Percentiles rank a stretch among this genome's conserved stretches.
Evolutionary conservation across 2,113 vertebrate species (phyloP).

Genomic region (Indicator maculatus): DNA sequence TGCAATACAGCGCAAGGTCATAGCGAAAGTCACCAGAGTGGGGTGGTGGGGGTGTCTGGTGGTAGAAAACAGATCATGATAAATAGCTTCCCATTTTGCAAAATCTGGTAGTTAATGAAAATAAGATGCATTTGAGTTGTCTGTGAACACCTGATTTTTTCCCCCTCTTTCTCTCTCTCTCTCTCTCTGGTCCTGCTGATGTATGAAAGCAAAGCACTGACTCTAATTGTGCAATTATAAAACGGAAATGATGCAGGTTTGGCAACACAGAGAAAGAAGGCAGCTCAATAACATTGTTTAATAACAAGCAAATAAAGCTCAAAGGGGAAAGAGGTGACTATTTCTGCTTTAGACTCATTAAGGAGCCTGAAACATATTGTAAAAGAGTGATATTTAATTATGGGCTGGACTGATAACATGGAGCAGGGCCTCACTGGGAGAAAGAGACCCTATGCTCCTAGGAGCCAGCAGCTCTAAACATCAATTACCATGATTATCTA

Average conservation of each 20-base stretch:
- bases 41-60: conserved; percentile 84
- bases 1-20: conserved; percentile 90
- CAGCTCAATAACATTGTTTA: conserved; percentile 87
- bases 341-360: conserved; percentile 88
- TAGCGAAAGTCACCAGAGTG: conserved; percentile 86
- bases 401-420: conserved; percentile 83
- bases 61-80: conserved; percentile 94
- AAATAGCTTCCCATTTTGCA: conserved; percentile 95
- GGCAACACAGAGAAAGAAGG: conserved; percentile 83
- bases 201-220: conserved; percentile 92
- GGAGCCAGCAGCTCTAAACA: conserved; percentile 80
- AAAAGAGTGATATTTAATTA: conserved; percentile 89
- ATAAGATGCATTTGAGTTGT: conserved; percentile 83
- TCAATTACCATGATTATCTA: conserved; percentile 87
- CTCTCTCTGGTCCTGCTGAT: conserved; percentile 86
- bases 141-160: conserved; percentile 78
- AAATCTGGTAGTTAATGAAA: conserved; percentile 95
- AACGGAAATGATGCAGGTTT: conserved; percentile 91
- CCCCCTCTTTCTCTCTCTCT: neutral
- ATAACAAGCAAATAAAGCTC: conserved; percentile 88
- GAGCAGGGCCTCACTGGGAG: conserved; percentile 82
- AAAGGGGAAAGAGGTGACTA: conserved; percentile 83
- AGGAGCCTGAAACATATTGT: conserved; percentile 84
- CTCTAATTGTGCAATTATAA: conserved; percentile 99
- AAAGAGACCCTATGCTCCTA: conserved; percentile 82